Conservation (phyloP, 2,113 vertebrate genomes). For the Ondatra zibethicus region DNA sequence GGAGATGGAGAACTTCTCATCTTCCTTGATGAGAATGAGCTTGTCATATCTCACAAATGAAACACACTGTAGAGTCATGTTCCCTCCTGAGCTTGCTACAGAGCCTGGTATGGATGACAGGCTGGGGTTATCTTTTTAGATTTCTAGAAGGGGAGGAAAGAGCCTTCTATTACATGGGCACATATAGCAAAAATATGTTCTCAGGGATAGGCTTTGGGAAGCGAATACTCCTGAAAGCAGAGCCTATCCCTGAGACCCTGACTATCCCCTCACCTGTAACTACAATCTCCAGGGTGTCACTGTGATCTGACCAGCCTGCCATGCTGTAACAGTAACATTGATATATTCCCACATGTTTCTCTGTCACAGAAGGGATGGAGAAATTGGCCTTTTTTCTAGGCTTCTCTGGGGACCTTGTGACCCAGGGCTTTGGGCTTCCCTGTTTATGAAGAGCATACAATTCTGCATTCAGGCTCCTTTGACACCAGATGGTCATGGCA, state of each 20-base stretch:
- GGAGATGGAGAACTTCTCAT: not conserved
- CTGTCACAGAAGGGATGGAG: not conserved
- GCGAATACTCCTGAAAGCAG: no score
- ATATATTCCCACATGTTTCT: not conserved
- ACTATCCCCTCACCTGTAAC: not conserved
- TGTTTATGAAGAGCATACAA: not conserved
- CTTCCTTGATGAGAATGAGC: not conserved
- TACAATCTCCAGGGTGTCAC: not conserved
- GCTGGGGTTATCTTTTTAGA: not conserved
- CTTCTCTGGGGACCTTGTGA: not conserved
- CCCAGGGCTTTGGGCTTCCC: not conserved
- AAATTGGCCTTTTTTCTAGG: not conserved
- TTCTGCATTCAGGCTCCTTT: no score
- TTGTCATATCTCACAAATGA: not conserved
- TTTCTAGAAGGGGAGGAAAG: not conserved
- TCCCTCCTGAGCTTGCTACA: not conserved
- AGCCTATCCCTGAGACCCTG: no score
- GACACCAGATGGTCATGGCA: not conserved
- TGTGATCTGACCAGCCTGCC: not conserved
- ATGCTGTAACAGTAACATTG: not conserved
- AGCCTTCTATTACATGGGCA: not conserved
- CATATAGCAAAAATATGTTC: no score
- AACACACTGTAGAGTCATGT: not conserved
- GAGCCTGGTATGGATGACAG: not conserved
- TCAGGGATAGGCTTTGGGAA: fast-evolving